Evolutionary conservation across 2,113 vertebrate species (phyloP), one percentile per base, ranked within the genome.

Genomic region (Hiodon tergisus): DNA sequence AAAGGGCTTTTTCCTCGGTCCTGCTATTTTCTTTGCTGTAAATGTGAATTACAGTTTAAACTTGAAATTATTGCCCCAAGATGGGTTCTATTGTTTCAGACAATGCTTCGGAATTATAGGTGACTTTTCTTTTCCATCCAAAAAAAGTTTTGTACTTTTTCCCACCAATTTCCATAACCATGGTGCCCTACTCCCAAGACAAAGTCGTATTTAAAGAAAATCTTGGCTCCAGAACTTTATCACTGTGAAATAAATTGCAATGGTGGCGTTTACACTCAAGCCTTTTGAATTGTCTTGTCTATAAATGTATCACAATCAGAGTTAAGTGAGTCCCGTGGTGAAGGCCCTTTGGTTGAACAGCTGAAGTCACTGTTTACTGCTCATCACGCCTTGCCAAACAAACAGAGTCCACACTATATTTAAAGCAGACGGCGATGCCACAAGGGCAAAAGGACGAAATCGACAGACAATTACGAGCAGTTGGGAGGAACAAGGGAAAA

Each of bases 281-380:
- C 54, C 46, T 71, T 60, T 71, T 54, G 48, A 77, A 80, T 81
- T 83, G 83, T 79, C 69, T 82, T 86, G 72, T 78, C 79, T 87
- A 86, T 89, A 85, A 89, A 88, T 88, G 84, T 76, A 77, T 86
- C 78, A 63, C 84, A 83, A 84, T 83, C 80, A 81, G 84, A 82
- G 87, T 85, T 85, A 83, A 68, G 84, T 81, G 83, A 83, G 82
- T 63, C 84, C 79, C 87, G 81, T 80, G 83, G 87, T 80, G 86
- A 87, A 78, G 79, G 77, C 73, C 72, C 80, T 79, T 73, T 89
- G 90, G 90, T 87, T 90, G 84, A 87, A 79, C 86, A 84, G 71
- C 88, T 79, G 70, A 55, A 76, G 14, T 48, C 76, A 78, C 82
- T 81, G 73, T 83, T 86, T 85, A 81, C 85, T 74, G 85, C 83